Evolutionary conservation across 2,888 invertebrate species (phyloP), one percentile per base, ranked within the genome.

Genomic region (Amblyteles armatorius): DNA sequence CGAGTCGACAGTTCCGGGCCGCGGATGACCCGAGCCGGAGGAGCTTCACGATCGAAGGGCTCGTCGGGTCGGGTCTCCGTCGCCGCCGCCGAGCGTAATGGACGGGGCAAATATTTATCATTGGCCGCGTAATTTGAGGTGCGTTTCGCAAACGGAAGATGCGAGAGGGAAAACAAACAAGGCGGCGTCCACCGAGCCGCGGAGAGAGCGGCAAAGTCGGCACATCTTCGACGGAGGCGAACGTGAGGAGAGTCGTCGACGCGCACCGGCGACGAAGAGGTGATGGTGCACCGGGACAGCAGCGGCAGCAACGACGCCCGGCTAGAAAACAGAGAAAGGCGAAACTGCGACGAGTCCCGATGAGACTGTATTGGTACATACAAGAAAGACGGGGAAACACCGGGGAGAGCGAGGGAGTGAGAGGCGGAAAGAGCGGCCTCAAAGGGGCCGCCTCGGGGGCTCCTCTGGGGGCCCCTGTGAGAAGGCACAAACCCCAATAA

Each of bases 401-500:
- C 60, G 72, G 69, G 3, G 86, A 82, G 82, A 84, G 86, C 83
- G 83, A 82, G 79, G 79, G 76, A 83, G 84, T 48, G 85, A 86
- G 87, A 88, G 88, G 86, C 83, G 87, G 86, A 89, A 89, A 89
- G 88, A 89, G 84, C 78, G 88, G 87, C 88, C 90, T 91, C 92
- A 92, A 92, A 92, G 92, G 82, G 89, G 87, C 92, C 92, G 92
- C 91, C 91, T 87, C 88, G 88, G 82, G 88, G 89, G 89, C 79
- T 29, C 88, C 90, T 87, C 87, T 87, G 89, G 90, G 44, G 89
- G 89, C 72, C 89, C 90, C 90, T 91, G 91, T 90, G 91, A 91
- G 91, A 93, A 92, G 90, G 91, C 91, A 91, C 89, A 92, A 93
- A 92, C 92, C 93, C 93, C 92, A 93, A 93, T 93, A 93, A 93